Evolutionary conservation across 2,888 invertebrate genomes (phyloP), one percentile per base, ranked within the genome.

Genomic region (Arrhopalites spinosus): DNA sequence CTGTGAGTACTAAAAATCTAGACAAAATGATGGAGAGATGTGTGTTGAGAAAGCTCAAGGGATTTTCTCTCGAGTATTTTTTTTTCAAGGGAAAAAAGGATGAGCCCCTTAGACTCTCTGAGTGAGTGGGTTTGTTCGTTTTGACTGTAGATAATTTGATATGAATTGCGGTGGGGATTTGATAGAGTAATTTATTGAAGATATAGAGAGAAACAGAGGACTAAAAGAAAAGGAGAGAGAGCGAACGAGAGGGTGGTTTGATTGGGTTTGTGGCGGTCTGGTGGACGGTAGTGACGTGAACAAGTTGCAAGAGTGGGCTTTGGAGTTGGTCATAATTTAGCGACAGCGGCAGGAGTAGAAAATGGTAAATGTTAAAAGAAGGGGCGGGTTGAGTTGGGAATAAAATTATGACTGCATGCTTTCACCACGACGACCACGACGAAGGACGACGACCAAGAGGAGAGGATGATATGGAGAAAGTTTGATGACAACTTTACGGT

Each of bases 401-500:
- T 74, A 77, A 79, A 78, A 76, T 79, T 78, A 78, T 78, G 75
- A 75, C 74, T 73, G 30, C 56, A 36, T 7, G 36, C 63, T 77
- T 78, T 74, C 72, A 76, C 59, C 25, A 5, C 11, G 5, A 36
- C 36, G 36, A 36, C 3, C 3, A 11, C 5, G 11, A 36, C 5
- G 36, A 11, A 36, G 36, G 36, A 36, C 5, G 36, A 36, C 36
- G 36, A 36, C 5, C 3, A 36, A 11, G 36, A 36, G 36, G 36
- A 36, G 3, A 36, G 36, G 36, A 36, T 76, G 78, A 79, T 61
- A 66, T 75, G 45, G 71, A 66, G 74, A 67, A 67, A 74, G 45
- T 67, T 67, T 53, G 77, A 77, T 78, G 79, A 79, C 79, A 79
- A 79, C 67, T 79, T 79, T 79, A 79, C 77, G 79, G 77, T 79